phyloP scores from a whole-genome alignment of 2,888 invertebrate species.

The Blastobasis lacticolella region DNA sequence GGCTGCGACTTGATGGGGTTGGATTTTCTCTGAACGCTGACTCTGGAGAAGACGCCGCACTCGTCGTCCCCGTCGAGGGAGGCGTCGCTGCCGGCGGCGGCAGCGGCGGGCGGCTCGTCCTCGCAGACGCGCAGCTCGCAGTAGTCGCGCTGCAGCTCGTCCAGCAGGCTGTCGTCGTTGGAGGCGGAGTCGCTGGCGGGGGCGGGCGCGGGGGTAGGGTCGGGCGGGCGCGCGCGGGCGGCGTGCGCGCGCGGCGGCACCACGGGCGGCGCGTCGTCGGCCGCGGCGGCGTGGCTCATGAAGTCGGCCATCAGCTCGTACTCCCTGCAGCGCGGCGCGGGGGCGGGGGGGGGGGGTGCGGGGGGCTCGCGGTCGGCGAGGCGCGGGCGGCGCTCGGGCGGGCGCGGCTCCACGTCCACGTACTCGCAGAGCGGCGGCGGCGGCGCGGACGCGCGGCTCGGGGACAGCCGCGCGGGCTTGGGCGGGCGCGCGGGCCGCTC shows the following conservation, averaged over 20 bases:
- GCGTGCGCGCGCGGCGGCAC: conserved; percentile 36
- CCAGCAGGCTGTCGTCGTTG: conserved; percentile 60
- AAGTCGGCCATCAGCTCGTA: conserved; percentile 66
- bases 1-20: conserved; percentile 57
- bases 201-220: conserved; percentile 40
- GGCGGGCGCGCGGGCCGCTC: conserved; percentile 54
- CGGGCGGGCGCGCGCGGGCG: conserved; percentile 27
- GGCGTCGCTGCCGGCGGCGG: conserved; percentile 13
- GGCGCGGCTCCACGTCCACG: conserved; percentile 23
- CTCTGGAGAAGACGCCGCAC: conserved; percentile 50
- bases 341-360: conserved; percentile 19
- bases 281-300: conserved; percentile 39
- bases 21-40: conserved; percentile 60
- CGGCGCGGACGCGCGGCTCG: conserved; percentile 16
- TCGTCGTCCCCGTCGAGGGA: conserved; percentile 27
- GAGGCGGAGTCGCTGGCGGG: conserved; percentile 28
- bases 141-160: conserved; percentile 58
- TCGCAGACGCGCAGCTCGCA: conserved; percentile 60
- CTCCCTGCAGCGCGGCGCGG: conserved; percentile 39
- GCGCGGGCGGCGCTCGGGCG: conserved; percentile 28
- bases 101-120: conserved; percentile 29
- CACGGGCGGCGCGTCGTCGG: conserved; percentile 44
- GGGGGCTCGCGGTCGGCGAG: conserved; percentile 31
- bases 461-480: conserved; percentile 34
- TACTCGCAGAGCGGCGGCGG: conserved; percentile 49